Base-by-base conservation (phyloP, 2,113 vertebrate genomes). In the Rhinoderma darwinii region DNA sequence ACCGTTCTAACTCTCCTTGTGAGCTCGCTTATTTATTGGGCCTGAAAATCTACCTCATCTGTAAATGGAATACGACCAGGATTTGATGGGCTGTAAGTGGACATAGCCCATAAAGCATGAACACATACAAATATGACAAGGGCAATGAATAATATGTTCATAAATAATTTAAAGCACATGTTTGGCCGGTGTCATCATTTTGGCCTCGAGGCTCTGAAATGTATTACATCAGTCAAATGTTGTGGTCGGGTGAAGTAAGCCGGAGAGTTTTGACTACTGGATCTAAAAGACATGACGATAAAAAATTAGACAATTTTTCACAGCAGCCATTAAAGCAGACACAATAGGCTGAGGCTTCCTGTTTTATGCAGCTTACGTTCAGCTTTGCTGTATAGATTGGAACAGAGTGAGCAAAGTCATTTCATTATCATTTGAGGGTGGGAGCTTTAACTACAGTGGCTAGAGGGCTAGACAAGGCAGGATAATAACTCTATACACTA, bases 1-100 rank as follows among this genome's bases (percentile, higher is more conserved):
- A 77, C 74, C 43, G 43, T 77, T 43, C 74, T 30, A 20, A 8
- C 15, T 27, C 43, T 54, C 30, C 18, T 17, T 6, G 47, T 0
- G 75, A 77, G 68, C 35, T 25, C 0, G 8, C n/a, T 78, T 78
- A 77, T 78, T 78, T 78, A 78, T 78, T 54, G 27, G 44, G 27
- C 50, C 44, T 78, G 27, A 54, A n/a, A 35, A 54, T 51, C 25
- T 20, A 43, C 47, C 35, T 54, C 35, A 77, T 77, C 44, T 77
- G 75, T 77, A 51, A 50, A 77, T 77, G n/a, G n/a, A 51, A 51
- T 35, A 3, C 12, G n/a, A 50, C 22, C 27, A 78, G 44, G 47
- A 78, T 32, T 54, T 35, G 44, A 54, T 50, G 47, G 74, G 44
- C 41, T 47, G 27, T n/a, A 75, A 75, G n/a, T 50, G 44, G 44